Evolutionary conservation across 2,113 vertebrate genomes (phyloP).

Genomic region (Balaeniceps rex): DNA sequence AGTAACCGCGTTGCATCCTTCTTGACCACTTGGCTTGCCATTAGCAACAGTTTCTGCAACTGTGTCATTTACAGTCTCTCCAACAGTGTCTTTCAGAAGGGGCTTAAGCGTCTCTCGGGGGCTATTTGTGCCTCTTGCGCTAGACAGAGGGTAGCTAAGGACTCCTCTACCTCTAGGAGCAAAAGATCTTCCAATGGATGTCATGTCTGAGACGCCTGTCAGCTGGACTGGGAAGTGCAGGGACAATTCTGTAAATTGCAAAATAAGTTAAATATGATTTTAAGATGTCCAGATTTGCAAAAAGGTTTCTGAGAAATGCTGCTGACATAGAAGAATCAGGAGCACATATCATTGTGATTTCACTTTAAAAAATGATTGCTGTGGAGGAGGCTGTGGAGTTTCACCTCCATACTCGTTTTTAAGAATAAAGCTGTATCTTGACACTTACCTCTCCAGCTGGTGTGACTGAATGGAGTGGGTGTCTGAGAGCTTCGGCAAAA

Average conservation of each 20-base stretch:
- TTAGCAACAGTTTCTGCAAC: conserved; percentile 99
- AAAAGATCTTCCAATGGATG: conserved; percentile 79
- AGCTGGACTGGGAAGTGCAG: conserved; percentile 31
- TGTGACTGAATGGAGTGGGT: conserved; percentile 64
- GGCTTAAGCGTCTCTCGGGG: conserved; percentile 88
- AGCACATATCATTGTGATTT: conserved; percentile 35
- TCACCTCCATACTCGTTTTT: conserved; percentile 57
- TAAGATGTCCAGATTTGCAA: conserved; percentile 63
- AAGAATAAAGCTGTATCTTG: conserved; percentile 69
- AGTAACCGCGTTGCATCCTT: conserved; percentile 87
- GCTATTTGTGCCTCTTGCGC: conserved; percentile 86
- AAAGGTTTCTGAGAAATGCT: conserved; percentile 64
- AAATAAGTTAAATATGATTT: conserved; percentile 16
- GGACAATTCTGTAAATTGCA: conserved; percentile 14
- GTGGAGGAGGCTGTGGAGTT: conserved; percentile 39
- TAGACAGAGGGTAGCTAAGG: conserved; percentile 77
- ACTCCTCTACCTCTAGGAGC: conserved; percentile 70
- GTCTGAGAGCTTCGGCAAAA: conserved; percentile 51
- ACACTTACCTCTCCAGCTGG: conserved; percentile 66
- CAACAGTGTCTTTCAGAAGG: conserved; percentile 96
- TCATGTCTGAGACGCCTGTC: conserved; percentile 65
- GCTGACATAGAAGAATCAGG: conserved; percentile 57
- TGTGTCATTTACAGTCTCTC: conserved; percentile 99
- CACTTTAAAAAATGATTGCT: conserved; percentile 34
- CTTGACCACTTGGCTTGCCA: conserved; percentile 97